phyloP scores from a whole-genome alignment of 2,888 invertebrate genomes.

The Andricus quercusramuli region DNA sequence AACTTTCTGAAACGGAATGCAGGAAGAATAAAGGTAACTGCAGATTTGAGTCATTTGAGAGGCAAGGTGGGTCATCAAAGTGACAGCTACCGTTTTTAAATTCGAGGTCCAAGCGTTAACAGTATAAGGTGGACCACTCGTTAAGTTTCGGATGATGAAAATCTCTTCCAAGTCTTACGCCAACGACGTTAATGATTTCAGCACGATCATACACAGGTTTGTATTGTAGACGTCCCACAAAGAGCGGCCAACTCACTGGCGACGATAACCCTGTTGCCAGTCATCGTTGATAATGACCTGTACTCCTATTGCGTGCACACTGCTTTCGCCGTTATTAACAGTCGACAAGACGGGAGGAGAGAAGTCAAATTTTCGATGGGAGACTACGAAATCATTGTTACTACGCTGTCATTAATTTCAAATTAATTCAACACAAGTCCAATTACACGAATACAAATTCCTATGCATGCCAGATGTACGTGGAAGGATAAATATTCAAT shows the following conservation, averaged over 20 bases:
- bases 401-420: slow-evolving; percentile 42
- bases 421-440: slow-evolving; percentile 29
- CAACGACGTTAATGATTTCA: slow-evolving; percentile 65
- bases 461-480: neutral
- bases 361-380: slow-evolving; percentile 43
- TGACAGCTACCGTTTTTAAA: slow-evolving; percentile 36
- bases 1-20: neutral
- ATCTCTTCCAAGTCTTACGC: slow-evolving; percentile 17
- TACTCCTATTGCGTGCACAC: slow-evolving; percentile 56
- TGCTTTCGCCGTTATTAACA: slow-evolving; percentile 66
- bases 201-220: slow-evolving; percentile 63
- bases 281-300: slow-evolving; percentile 72
- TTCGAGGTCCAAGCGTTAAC: slow-evolving; percentile 17
- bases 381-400: slow-evolving; percentile 52
- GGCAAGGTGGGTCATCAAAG: slow-evolving; percentile 12
- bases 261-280: slow-evolving; percentile 70
- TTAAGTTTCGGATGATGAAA: neutral
- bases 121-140: neutral
- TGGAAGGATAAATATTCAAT: neutral
- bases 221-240: slow-evolving; percentile 57
- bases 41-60: slow-evolving; percentile 10
- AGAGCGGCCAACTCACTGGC: slow-evolving; percentile 64
- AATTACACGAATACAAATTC: slow-evolving; percentile 21
- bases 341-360: slow-evolving; percentile 42
- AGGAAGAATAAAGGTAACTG: neutral